phyloP scores from a whole-genome alignment of 2,113 vertebrate species.

The Xiphophorus couchianus region DNA sequence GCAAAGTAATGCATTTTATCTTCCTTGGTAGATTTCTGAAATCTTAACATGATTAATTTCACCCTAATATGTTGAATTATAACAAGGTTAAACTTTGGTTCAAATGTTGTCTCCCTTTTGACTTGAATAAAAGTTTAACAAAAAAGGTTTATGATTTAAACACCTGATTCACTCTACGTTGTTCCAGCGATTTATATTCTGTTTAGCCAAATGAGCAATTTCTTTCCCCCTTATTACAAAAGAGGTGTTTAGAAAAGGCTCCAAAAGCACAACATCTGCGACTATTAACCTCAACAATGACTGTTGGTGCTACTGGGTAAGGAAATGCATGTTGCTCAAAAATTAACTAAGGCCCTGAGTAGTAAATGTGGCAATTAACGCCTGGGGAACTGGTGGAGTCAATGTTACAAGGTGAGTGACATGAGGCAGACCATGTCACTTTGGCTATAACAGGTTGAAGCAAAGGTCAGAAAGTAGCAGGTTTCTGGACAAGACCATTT shows the following conservation, averaged over 20 bases:
- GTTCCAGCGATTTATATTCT: conserved; percentile 18
- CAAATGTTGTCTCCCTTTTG: not conserved
- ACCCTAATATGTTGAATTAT: not conserved
- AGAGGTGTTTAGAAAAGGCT: conserved; percentile 50
- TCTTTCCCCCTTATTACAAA: conserved; percentile 26
- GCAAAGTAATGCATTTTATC: not conserved
- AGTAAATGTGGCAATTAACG: conserved; percentile 73
- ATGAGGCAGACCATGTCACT: conserved; percentile 71
- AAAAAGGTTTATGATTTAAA: not conserved
- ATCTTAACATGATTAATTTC: not conserved
- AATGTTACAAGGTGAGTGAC: conserved; percentile 81
- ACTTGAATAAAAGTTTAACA: not conserved
- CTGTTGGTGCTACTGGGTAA: conserved; percentile 40
- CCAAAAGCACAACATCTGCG: conserved; percentile 48
- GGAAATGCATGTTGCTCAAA: conserved; percentile 50
- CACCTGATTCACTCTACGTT: not conserved
- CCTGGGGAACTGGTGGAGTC: conserved; percentile 67
- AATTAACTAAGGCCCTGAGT: conserved; percentile 55
- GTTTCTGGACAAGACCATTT: conserved; percentile 70
- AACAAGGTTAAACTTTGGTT: not conserved
- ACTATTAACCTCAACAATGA: conserved; percentile 52
- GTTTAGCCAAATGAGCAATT: conserved; percentile 16
- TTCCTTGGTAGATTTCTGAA: not conserved
- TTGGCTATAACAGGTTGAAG: conserved; percentile 74
- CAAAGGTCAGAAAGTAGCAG: conserved; percentile 74